Evolutionary conservation across 2,113 vertebrate genomes (phyloP).

Genomic region (Pitta sordida): DNA sequence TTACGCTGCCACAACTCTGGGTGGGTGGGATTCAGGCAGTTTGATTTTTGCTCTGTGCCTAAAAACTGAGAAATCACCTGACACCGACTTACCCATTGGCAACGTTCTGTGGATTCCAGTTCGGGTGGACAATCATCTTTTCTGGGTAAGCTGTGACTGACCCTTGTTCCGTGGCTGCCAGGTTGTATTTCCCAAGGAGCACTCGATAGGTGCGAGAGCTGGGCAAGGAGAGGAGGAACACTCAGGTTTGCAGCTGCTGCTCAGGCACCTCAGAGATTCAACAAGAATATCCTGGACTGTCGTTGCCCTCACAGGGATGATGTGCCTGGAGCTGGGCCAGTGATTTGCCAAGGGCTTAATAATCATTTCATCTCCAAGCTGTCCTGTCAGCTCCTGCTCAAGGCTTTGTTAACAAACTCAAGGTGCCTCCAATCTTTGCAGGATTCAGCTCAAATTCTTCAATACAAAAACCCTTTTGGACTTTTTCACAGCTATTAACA

Average conservation of each 20-base stretch:
- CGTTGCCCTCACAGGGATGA: not conserved
- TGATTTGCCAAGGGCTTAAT: not conserved
- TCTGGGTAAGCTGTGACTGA: constrained; percentile 54
- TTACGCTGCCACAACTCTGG: not conserved
- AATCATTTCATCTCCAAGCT: not conserved
- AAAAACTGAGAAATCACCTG: not conserved
- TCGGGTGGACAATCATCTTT: constrained; percentile 74
- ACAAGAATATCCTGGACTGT: not conserved
- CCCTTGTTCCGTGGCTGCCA: constrained; percentile 61
- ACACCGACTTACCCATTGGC: constrained; percentile 48
- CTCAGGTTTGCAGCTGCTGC: not conserved
- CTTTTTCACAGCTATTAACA: not conserved
- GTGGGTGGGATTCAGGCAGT: not conserved
- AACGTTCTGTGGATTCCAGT: constrained; percentile 64
- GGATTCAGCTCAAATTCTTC: not conserved
- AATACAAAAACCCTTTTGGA: not conserved
- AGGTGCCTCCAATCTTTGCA: not conserved
- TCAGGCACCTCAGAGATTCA: not conserved
- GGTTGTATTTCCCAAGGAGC: constrained; percentile 78
- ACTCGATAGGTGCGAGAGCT: constrained; percentile 73
- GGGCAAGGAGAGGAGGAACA: not conserved
- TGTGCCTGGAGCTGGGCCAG: not conserved
- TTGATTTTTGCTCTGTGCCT: not conserved
- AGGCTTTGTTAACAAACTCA: not conserved
- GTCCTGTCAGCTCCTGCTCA: not conserved